Evolutionary conservation across 2,888 invertebrate species (phyloP).

Genomic region (Drosophila crucigera): DNA sequence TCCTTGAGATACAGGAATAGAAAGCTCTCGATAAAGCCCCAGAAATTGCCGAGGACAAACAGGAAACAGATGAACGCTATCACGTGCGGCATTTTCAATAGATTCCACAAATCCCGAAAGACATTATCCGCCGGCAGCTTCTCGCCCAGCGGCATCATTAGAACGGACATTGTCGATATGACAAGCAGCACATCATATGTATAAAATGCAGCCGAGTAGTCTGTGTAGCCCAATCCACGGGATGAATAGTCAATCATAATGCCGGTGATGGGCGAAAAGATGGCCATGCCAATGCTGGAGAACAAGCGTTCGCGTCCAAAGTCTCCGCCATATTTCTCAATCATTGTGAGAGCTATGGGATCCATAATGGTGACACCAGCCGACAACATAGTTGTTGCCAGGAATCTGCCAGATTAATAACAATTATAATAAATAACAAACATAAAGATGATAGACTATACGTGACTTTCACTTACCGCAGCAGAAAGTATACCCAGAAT

Average conservation of each 20-base stretch:
- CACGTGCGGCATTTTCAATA: conserved; percentile 92
- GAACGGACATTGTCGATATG: conserved; percentile 90
- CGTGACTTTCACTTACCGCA: conserved; percentile 84
- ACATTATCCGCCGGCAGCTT: conserved; percentile 92
- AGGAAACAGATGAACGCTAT: conserved; percentile 92
- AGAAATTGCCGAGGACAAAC: conserved; percentile 93
- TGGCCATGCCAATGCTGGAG: conserved; percentile 93
- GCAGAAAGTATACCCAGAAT: conserved; percentile 93
- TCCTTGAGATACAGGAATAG: conserved; percentile 94
- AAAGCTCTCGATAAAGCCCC: conserved; percentile 96
- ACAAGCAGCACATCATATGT: conserved; percentile 90
- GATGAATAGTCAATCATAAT: conserved; percentile 89
- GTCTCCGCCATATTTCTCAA: conserved; percentile 93
- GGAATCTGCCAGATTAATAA: conserved; percentile 86
- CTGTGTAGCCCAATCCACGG: conserved; percentile 89
- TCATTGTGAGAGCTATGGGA: conserved; percentile 94
- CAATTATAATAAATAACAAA: not conserved
- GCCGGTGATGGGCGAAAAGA: conserved; percentile 93
- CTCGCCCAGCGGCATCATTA: conserved; percentile 92
- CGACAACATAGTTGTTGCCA: conserved; percentile 92
- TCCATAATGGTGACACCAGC: conserved; percentile 96
- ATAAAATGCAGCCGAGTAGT: conserved; percentile 95
- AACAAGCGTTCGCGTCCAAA: conserved; percentile 93
- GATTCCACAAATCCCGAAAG: conserved; percentile 90
- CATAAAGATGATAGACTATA: not conserved